A percentile compares a stretch with the other conserved stretches of the same genome.
Evolutionary conservation across 2,113 vertebrate species (phyloP).

Genomic region (Oreochromis niloticus): DNA sequence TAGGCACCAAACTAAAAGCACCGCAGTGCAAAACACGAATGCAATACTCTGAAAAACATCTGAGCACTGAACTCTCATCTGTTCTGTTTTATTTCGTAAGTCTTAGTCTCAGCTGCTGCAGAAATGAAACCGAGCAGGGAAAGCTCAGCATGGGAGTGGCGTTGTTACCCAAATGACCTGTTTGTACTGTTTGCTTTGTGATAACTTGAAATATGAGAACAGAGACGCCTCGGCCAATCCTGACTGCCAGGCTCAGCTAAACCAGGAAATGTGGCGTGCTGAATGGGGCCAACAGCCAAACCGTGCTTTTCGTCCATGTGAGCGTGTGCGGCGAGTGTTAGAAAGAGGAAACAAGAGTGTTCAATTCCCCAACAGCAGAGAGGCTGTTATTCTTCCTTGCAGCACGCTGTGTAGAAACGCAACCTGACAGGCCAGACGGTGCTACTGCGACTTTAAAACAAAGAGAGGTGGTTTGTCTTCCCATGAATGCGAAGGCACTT

Average conservation of each 20-base stretch:
- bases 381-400: constrained; percentile 20
- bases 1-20: background rate
- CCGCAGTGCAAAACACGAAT: background rate
- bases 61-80: background rate
- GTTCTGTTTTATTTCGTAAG: background rate
- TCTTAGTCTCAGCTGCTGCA: background rate
- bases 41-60: background rate
- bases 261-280: constrained; percentile 61
- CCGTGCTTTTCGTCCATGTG: constrained; percentile 14
- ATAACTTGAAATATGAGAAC: constrained; percentile 59
- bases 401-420: background rate
- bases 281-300: constrained; percentile 54
- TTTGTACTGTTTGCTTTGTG: constrained; percentile 54
- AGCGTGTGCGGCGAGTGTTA: constrained; percentile 3
- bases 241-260: constrained; percentile 32
- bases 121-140: background rate
- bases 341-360: constrained; percentile 67
- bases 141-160: constrained; percentile 15
- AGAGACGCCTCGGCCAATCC: constrained; percentile 32
- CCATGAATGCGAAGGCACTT: background rate
- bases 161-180: constrained; percentile 42
- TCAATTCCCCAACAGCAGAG: constrained; percentile 32
- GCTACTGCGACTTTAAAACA: background rate
- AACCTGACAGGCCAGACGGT: background rate
- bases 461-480: background rate